Evolutionary conservation across 2,113 vertebrate genomes (phyloP).

Genomic region (Indicator indicator): DNA sequence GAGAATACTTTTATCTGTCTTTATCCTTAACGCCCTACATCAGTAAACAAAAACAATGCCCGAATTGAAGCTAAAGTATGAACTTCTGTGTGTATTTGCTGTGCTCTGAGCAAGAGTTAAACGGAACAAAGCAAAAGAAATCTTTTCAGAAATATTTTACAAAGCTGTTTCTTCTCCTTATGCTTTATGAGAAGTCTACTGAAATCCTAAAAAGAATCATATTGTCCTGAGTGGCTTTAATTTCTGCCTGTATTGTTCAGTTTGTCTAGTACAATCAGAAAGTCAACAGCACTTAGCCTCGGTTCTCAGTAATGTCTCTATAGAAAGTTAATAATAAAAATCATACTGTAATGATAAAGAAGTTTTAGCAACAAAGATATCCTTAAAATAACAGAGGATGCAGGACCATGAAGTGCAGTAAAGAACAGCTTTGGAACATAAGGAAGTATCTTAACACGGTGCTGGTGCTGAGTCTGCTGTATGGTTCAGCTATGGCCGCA

Average conservation of each 20-base stretch:
- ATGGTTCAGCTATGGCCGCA: fast-evolving
- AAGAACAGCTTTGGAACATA: not conserved
- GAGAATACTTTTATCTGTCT: not conserved
- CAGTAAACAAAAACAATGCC: not conserved
- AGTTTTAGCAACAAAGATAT: not conserved
- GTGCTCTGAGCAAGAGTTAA: not conserved
- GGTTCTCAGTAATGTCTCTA: not conserved
- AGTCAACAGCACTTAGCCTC: not conserved
- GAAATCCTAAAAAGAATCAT: not conserved
- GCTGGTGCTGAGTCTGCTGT: not conserved
- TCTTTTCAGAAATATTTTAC: not conserved
- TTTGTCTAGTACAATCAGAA: not conserved
- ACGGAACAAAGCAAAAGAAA: not conserved
- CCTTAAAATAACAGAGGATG: not conserved
- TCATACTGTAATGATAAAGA: not conserved
- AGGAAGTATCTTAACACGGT: not conserved
- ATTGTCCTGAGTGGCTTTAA: not conserved
- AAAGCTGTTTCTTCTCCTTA: not conserved
- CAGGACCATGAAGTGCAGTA: not conserved
- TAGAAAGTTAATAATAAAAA: not conserved
- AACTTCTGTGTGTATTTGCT: not conserved
- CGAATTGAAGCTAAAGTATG: not conserved
- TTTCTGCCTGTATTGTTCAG: not conserved
- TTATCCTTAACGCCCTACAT: not conserved
- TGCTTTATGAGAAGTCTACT: not conserved